These are phyloP conservation scores for Heliconius ismenius DNA, from an alignment of 2,888 invertebrate genomes.

Conservation along the genomic window DNA sequence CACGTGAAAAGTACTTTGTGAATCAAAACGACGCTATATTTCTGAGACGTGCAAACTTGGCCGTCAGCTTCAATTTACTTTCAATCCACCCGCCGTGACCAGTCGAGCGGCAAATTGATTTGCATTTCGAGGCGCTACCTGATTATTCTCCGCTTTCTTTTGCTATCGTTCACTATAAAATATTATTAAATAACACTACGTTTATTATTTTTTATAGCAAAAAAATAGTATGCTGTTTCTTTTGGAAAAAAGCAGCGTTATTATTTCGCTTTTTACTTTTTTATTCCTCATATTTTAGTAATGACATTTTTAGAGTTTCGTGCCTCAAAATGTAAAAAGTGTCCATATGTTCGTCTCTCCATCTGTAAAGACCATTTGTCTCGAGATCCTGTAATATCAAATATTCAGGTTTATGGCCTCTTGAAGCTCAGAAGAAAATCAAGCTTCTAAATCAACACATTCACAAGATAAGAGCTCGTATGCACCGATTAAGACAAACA, in stretches of 20 bases:
- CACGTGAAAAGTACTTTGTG: conserved; percentile 24
- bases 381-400: too few species aligned
- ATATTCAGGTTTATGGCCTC: too few species aligned
- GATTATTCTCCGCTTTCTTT: conserved; percentile 56
- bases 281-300: too few species aligned
- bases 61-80: conserved; percentile 64
- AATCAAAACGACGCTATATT: conserved; percentile 50
- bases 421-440: too few species aligned
- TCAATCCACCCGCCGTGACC: conserved; percentile 53
- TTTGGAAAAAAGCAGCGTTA: too few species aligned
- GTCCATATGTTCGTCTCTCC: too few species aligned
- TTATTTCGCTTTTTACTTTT: too few species aligned
- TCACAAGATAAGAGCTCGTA: background rate
- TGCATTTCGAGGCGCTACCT: conserved; percentile 71
- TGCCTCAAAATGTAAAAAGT: too few species aligned
- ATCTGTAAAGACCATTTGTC: too few species aligned
- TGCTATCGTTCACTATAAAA: conserved; percentile 39
- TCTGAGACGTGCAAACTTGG: conserved; percentile 60
- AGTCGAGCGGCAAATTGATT: conserved; percentile 63
- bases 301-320: too few species aligned
- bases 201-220: background rate
- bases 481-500: background rate
- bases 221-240: background rate
- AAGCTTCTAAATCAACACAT: too few species aligned
- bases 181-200: conserved; percentile 23